Evolutionary conservation across 2,797 vertebrate species (phyloP), one percentile per base, ranked within the genome.

Genomic region (Lithobates pipiens): DNA sequence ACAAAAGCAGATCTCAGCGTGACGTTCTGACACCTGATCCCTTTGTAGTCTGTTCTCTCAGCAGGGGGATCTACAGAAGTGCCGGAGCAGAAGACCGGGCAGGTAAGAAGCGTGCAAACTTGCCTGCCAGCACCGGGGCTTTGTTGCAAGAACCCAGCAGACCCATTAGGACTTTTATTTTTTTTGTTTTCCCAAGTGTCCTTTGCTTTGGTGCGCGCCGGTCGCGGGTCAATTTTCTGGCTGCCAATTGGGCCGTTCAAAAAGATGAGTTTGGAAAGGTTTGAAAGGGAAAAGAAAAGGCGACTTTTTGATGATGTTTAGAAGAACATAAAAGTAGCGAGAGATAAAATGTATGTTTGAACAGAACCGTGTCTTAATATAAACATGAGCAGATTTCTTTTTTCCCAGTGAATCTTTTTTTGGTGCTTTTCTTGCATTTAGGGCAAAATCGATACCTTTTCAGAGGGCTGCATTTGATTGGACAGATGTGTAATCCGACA

Each of bases 271-370:
- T 70, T 80, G 65, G 65, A 15, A 21, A 27, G 21, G 36, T 42
- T 50, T 70, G 8, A 80, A 72, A 70, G 67, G 13, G 18, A 8
- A 39, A 70, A 69, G 10, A 15, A 32, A 54, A 69, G 32, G 25
- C 29, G 46, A 18, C 25, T 77, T 77, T 34, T 68, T 76, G 36
- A 39, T 27, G 11, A 39, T 69, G 65, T 69, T 72, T 67, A 63
- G 76, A 77, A 44, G 34, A 15, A 72, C 25, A 77, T 84, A 34
- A 84, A 72, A 73, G 76, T 4, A 8, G 50, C 6, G 0, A 10
- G 25, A 63, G 34, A 84, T 72, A 25, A 77, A 70, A 78, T 21
- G 8, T 15, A 27, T 16, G 10, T 70, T 57, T 42, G 82, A 61
- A 29, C n/a, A 73, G 68, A 13, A 11, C 21, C 44, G 44, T n/a